A percentile compares a stretch with the other conserved stretches of the same genome.
Conservation (phyloP, 1,140 invertebrate genomes). For the Polypedilum vanderplanki region DNA sequence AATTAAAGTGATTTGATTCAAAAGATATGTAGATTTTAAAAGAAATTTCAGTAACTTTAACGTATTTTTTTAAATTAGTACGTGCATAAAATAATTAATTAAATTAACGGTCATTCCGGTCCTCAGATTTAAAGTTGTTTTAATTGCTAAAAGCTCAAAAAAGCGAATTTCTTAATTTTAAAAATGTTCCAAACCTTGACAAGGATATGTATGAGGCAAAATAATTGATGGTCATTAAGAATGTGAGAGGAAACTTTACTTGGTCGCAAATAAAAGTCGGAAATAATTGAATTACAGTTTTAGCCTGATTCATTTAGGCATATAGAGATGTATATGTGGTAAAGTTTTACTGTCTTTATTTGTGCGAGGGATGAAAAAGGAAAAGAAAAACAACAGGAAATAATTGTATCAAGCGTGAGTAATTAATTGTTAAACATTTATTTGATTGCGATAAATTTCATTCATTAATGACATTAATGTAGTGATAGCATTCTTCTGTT, state of each 20-base stretch:
- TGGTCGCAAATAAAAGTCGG: neutral
- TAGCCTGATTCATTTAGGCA: too few species aligned
- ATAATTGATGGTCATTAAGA: neutral
- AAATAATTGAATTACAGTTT: neutral
- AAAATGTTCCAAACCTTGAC: too few species aligned
- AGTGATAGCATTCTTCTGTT: neutral
- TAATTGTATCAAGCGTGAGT: slow-evolving; percentile 3
- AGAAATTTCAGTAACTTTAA: too few species aligned
- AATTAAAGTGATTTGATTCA: too few species aligned
- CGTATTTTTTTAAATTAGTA: too few species aligned
- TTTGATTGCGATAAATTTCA: slow-evolving; percentile 14
- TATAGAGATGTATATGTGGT: neutral
- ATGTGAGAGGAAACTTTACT: neutral
- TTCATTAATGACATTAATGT: neutral
- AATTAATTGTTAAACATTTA: slow-evolving; percentile 2
- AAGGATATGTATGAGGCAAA: neutral
- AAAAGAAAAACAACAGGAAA: neutral
- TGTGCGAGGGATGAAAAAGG: neutral
- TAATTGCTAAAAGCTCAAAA: too few species aligned
- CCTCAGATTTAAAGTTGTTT: too few species aligned
- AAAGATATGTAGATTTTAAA: too few species aligned
- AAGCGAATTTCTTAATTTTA: too few species aligned
- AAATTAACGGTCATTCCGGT: too few species aligned
- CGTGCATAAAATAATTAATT: too few species aligned
- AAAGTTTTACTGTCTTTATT: too few species aligned